A percentile compares a stretch with the other conserved stretches of the same genome.
phyloP scores from a whole-genome alignment of 1,140 invertebrate genomes.

The Drosophila eugracilis region DNA sequence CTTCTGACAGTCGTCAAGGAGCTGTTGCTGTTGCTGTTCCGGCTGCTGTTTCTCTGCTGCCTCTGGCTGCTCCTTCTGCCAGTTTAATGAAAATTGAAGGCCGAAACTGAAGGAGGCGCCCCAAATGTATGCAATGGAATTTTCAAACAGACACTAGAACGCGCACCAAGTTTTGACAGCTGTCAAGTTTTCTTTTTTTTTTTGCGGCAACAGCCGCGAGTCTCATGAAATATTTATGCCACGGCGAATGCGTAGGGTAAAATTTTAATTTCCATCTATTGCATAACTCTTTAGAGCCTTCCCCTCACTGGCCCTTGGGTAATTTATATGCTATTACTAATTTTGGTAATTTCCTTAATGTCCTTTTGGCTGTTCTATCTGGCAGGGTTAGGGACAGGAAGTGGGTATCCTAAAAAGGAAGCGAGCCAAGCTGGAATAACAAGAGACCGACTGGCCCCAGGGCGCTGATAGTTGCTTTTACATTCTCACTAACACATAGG shows the following conservation, averaged over 20 bases:
- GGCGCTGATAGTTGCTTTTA: conserved; percentile 77
- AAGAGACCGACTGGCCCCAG: conserved; percentile 66
- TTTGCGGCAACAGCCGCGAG: conserved; percentile 59
- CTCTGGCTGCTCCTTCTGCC: conserved; percentile 12
- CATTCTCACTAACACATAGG: conserved; percentile 16
- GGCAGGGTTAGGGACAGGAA: too few species aligned
- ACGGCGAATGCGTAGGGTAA: conserved; percentile 55
- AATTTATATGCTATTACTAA: conserved; percentile 73
- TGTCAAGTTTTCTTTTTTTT: conserved; percentile 62
- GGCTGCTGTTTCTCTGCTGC: too few species aligned
- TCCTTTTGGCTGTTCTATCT: conserved; percentile 63
- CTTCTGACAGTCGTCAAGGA: conserved; percentile 60
- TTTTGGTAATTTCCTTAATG: conserved; percentile 83
- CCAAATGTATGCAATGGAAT: conserved; percentile 62
- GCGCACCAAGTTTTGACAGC: conserved; percentile 71
- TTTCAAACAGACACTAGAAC: conserved; percentile 58
- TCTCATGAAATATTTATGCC: conserved; percentile 80
- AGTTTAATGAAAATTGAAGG: conserved; percentile 61
- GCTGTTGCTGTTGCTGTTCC: conserved; percentile 17
- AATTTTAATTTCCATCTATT: conserved; percentile 64
- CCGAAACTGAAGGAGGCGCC: neutral
- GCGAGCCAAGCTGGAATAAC: conserved; percentile 77
- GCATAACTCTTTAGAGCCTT: conserved; percentile 7
- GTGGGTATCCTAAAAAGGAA: conserved; percentile 56
- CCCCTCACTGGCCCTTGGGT: conserved; percentile 2